A percentile compares a stretch with the other conserved stretches of the same genome.
Conservation (phyloP, 1,140 invertebrate genomes). For the Aphelenchoides fujianensis region DNA sequence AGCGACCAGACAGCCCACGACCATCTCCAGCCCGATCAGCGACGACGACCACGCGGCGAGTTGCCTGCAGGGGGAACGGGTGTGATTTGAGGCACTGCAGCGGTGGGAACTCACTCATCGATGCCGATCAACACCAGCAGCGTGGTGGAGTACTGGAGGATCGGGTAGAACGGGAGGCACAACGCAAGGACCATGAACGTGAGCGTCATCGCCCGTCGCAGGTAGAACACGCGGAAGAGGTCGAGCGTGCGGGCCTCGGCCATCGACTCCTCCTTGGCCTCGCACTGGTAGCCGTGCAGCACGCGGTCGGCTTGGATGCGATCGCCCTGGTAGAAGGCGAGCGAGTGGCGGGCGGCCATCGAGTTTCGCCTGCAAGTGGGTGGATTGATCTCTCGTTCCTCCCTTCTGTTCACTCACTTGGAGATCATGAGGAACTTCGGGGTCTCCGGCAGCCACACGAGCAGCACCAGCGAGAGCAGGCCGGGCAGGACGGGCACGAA, state of each 20-base stretch:
- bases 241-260: constrained; percentile 26
- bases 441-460: constrained; percentile 53
- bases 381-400: background rate
- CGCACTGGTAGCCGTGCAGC: constrained; percentile 37
- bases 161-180: constrained; percentile 57
- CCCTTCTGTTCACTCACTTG: background rate
- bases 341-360: constrained; percentile 21
- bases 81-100: constrained; percentile 5
- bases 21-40: constrained; percentile 53
- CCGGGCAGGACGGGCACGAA: constrained; percentile 54
- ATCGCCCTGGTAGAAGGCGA: constrained; percentile 52
- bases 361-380: background rate
- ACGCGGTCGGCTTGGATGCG: constrained; percentile 19
- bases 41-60: constrained; percentile 38
- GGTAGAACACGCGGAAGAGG: constrained; percentile 39
- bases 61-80: too few relatives aligned
- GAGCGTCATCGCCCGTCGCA: constrained; percentile 49
- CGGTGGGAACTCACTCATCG: constrained; percentile 6
- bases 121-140: constrained; percentile 46
- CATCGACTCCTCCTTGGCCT: constrained; percentile 27
- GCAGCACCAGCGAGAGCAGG: constrained; percentile 47
- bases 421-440: constrained; percentile 49
- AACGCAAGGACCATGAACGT: constrained; percentile 42
- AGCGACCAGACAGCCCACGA: constrained; percentile 46
- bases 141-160: constrained; percentile 52